A percentile compares a stretch with the other conserved stretches of the same genome.
Evolutionary conservation across 2,888 invertebrate species (phyloP).

Genomic region (Iphiclides podalirius): DNA sequence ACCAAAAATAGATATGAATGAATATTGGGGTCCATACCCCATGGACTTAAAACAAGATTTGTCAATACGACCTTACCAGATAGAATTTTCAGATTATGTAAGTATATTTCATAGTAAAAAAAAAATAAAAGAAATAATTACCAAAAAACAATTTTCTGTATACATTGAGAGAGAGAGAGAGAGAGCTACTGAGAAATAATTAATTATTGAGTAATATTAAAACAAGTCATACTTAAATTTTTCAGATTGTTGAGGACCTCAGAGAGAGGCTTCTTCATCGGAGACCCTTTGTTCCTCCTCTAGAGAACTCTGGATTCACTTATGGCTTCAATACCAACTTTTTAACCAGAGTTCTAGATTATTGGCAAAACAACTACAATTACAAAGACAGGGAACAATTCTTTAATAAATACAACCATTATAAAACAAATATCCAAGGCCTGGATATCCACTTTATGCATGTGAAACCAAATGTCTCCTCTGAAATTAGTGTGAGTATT

Average conservation of each 20-base stretch:
- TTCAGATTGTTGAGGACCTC: conserved; percentile 74
- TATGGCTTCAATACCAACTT: conserved; percentile 90
- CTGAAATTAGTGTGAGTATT: conserved; percentile 46
- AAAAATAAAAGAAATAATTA: no score
- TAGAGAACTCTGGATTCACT: conserved; percentile 85
- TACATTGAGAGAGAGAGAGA: not conserved
- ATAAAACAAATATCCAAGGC: conserved; percentile 86
- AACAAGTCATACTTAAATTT: no score
- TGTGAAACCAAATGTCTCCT: conserved; percentile 74
- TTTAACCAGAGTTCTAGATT: conserved; percentile 83
- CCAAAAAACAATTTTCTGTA: not conserved
- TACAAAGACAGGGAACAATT: conserved; percentile 81
- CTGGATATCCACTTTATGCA: conserved; percentile 88
- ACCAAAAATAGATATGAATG: conserved; percentile 53
- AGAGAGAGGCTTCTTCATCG: conserved; percentile 75
- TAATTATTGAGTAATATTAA: no score
- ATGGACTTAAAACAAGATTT: conserved; percentile 62
- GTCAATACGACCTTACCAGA: conserved; percentile 79
- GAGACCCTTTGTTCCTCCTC: conserved; percentile 71
- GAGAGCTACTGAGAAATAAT: no score
- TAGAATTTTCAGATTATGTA: conserved; percentile 82
- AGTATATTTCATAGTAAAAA: no score
- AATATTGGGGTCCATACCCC: conserved; percentile 82
- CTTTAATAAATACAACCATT: conserved; percentile 89
- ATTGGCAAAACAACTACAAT: conserved; percentile 89